Conservation (phyloP, 2,797 vertebrate species). For the Brachyrhaphis roseni region DNA sequence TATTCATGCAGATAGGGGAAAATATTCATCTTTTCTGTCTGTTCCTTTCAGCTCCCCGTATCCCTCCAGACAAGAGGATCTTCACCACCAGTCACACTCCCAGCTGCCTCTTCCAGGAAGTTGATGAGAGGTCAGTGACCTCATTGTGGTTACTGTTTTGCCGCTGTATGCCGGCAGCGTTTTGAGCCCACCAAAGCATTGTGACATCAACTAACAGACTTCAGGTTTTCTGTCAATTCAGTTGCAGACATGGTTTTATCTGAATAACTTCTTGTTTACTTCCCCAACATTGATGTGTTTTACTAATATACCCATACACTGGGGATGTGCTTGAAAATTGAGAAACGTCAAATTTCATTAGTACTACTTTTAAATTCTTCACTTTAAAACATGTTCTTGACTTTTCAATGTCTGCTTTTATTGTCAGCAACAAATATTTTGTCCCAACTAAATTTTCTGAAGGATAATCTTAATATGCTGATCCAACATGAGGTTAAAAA, state of each 20-base stretch:
- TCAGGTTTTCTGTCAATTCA: background rate
- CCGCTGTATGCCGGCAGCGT: background rate
- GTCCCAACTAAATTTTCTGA: background rate
- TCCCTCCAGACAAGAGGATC: slow-evolving; percentile 91
- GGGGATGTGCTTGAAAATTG: background rate
- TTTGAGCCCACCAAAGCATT: background rate
- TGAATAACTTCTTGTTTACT: background rate
- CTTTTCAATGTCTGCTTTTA: background rate
- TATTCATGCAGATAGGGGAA: background rate
- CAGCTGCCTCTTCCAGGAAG: slow-evolving; percentile 94
- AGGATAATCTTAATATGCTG: background rate
- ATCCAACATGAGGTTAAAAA: background rate
- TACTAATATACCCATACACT: background rate
- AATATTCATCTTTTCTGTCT: slow-evolving; percentile 11
- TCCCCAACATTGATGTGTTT: background rate
- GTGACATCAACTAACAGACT: background rate
- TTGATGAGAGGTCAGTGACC: slow-evolving; percentile 89
- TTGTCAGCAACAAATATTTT: background rate
- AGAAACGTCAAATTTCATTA: background rate
- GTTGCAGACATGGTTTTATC: background rate
- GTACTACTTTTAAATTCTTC: background rate
- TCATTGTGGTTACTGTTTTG: background rate
- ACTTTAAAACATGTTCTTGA: background rate
- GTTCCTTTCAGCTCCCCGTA: slow-evolving; percentile 86
- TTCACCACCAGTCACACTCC: slow-evolving; percentile 96